A percentile compares a stretch with the other conserved stretches of the same genome.
Evolutionary conservation across 2,113 vertebrate genomes (phyloP).

Genomic region (Galeopterus variegatus): DNA sequence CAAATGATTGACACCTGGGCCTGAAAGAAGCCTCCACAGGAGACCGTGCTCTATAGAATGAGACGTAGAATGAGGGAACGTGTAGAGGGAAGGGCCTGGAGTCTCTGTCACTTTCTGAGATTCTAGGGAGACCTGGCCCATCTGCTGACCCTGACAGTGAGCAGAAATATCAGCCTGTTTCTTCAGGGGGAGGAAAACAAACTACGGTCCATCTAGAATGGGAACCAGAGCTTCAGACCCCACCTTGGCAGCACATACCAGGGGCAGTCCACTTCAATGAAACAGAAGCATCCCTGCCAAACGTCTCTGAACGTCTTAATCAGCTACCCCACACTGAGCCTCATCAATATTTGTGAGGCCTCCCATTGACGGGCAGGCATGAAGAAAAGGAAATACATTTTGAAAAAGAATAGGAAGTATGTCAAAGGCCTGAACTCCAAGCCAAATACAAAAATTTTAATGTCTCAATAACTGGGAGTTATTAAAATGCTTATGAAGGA

Average conservation of each 20-base stretch:
- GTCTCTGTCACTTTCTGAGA: not conserved
- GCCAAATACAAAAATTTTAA: not conserved
- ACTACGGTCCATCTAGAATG: not conserved
- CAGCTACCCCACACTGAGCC: not conserved
- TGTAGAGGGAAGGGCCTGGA: fast-evolving
- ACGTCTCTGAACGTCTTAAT: not conserved
- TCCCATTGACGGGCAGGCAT: not conserved
- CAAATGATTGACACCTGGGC: not conserved
- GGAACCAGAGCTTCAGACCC: not conserved
- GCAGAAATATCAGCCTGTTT: not conserved
- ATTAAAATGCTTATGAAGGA: slow-evolving; percentile 65
- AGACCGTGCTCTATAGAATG: not conserved
- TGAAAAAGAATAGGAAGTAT: slow-evolving; percentile 29
- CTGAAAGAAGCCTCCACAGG: not conserved
- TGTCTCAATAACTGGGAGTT: slow-evolving; percentile 63
- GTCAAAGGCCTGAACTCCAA: slow-evolving; percentile 53
- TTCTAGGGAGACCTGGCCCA: not conserved
- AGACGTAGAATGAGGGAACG: not conserved
- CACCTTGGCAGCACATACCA: not conserved
- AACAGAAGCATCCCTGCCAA: not conserved
- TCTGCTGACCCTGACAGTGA: not conserved
- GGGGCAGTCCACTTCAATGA: not conserved
- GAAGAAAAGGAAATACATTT: slow-evolving; percentile 8
- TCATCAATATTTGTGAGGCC: not conserved
- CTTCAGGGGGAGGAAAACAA: not conserved